Evolutionary conservation across 1,140 invertebrate genomes (phyloP), one percentile per base, ranked within the genome.

Genomic region (Idris sp.): DNA sequence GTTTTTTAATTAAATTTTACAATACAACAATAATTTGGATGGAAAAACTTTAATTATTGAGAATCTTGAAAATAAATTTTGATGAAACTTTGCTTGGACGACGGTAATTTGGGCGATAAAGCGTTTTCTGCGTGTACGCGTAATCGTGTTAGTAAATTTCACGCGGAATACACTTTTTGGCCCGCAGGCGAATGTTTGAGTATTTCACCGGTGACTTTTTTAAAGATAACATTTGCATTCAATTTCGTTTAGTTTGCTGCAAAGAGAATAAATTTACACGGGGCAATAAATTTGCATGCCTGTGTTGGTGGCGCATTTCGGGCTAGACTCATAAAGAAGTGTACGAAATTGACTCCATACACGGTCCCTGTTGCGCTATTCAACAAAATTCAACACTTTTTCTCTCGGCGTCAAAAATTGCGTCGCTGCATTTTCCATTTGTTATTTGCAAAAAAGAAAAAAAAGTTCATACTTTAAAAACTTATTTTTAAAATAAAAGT

Each of bases 151-250:
- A 41, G 28, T 67, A 67, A 67, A 67, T 67, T 49, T 48, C 16
- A 49, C 10, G 18, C 22, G 31, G 15, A 28, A 31, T 30, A 49
- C 33, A 61, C 41, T 65, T 31, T 67, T 56, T 31, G 5, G 36
- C 7, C 2, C 19, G 22, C 31, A 28, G 16, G 6, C 40, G 30
- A 56, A 49, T 35, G 62, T 56, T 67, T 33, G 41, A 67, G 51
- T 67, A 56, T 67, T 56, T 67, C 62, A 56, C 51, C 49, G 35
- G 33, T 49, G 51, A 56, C 62, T 67, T 67, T 56, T 56, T 67
- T 48, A 15, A 48, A 56, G 49, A 48, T 56, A 56, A 67, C 62
- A 67, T 67, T 69, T 69, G 65, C 65, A 69, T 69, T 69, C 54
- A 59, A 69, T 69, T 69, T 59, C 65, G 54, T 41, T 69, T 40